phyloP scores from a whole-genome alignment of 1,140 invertebrate species.

The Papilio aristodemus region DNA sequence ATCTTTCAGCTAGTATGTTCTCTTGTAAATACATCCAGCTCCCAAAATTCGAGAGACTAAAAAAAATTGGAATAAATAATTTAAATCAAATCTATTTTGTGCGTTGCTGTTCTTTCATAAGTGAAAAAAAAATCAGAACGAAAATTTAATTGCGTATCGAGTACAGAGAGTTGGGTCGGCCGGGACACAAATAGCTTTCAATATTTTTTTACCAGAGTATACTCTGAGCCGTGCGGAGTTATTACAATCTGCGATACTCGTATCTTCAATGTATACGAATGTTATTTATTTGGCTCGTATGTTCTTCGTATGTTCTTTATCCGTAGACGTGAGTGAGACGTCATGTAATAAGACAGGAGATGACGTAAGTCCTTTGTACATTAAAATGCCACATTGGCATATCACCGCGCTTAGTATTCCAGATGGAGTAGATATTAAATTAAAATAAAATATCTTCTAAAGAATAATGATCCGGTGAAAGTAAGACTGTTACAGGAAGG shows the following conservation, averaged over 20 bases:
- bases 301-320: too few species aligned
- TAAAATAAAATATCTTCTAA: too few species aligned
- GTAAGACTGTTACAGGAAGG: neutral
- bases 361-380: too few species aligned
- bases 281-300: neutral
- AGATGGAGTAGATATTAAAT: too few species aligned
- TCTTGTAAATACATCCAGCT: too few species aligned
- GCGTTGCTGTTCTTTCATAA: neutral
- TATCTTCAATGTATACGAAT: neutral
- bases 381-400: too few species aligned
- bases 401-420: too few species aligned
- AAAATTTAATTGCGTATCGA: constrained; percentile 19
- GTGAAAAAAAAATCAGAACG: neutral
- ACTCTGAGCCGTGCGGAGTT: neutral
- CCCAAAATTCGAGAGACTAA: too few species aligned
- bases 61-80: too few species aligned
- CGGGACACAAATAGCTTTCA: neutral
- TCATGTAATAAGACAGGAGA: too few species aligned
- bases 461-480: neutral
- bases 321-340: too few species aligned
- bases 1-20: too few species aligned
- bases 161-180: neutral
- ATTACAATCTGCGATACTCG: neutral
- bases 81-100: neutral
- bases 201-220: neutral